Conservation (phyloP, 2,797 vertebrate species). For the Nannoperca obscura region DNA sequence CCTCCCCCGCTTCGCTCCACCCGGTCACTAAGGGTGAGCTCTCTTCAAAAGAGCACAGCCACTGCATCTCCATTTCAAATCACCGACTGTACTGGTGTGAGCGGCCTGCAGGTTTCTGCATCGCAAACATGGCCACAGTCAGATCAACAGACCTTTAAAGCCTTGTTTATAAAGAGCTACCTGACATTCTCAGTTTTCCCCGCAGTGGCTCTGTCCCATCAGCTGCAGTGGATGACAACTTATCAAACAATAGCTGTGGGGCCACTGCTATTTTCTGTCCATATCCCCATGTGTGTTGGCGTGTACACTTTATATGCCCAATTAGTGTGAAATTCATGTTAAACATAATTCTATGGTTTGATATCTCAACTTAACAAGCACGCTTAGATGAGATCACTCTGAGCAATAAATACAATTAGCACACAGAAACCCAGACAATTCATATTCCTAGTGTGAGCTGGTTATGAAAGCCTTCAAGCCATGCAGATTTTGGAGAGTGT, state of each 20-base stretch:
- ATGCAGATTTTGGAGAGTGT: slow-evolving; percentile 31
- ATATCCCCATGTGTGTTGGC: slow-evolving; percentile 35
- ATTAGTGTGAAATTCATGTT: slow-evolving; percentile 58
- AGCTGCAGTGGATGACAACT: slow-evolving; percentile 48
- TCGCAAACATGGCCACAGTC: slow-evolving; percentile 25
- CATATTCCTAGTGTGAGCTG: slow-evolving; percentile 59
- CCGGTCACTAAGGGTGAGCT: slow-evolving; percentile 49
- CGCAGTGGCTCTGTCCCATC: slow-evolving; percentile 35
- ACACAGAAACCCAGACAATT: slow-evolving; percentile 38
- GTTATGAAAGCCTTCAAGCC: slow-evolving; percentile 46
- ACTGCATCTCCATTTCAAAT: slow-evolving; percentile 65
- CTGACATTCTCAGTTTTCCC: slow-evolving; percentile 57
- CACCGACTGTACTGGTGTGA: slow-evolving; percentile 23
- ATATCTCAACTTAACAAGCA: slow-evolving; percentile 63
- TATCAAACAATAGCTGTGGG: slow-evolving; percentile 62
- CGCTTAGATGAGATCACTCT: slow-evolving; percentile 55
- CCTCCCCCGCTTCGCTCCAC: slow-evolving; percentile 8
- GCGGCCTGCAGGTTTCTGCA: slow-evolving; percentile 24
- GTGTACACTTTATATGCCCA: slow-evolving; percentile 41
- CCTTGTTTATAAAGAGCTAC: slow-evolving; percentile 56
- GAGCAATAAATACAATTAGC: slow-evolving; percentile 68
- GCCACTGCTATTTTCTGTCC: slow-evolving; percentile 35
- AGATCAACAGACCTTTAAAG: slow-evolving; percentile 67
- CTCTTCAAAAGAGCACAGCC: slow-evolving; percentile 50
- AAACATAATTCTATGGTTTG: slow-evolving; percentile 60